Evolutionary conservation across 2,113 vertebrate genomes (phyloP).

Genomic region (Apodemus speciosus): DNA sequence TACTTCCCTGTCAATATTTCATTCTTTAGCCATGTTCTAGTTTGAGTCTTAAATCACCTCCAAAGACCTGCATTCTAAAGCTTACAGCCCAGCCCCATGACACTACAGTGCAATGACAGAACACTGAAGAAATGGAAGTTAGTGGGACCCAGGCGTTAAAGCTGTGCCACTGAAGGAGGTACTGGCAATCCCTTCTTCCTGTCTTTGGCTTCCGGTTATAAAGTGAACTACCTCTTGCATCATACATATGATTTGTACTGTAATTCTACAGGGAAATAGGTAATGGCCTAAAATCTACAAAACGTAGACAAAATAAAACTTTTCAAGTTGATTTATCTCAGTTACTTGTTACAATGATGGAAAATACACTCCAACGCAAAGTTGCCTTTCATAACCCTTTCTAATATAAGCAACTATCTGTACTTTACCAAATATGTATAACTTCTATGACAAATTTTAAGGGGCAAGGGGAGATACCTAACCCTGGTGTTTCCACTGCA

Average conservation of each 20-base stretch:
- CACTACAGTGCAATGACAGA: background rate
- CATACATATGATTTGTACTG: background rate
- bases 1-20: slow-evolving; percentile 28
- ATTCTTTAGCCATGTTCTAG: background rate
- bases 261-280: background rate
- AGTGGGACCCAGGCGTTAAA: background rate
- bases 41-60: background rate
- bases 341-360: background rate
- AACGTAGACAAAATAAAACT: background rate
- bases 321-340: background rate
- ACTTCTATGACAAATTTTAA: background rate
- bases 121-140: background rate
- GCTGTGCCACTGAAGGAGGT: background rate
- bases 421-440: background rate
- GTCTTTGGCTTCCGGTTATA: background rate
- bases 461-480: background rate
- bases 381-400: slow-evolving; percentile 8
- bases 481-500: background rate
- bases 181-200: background rate
- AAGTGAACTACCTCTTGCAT: background rate
- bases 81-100: background rate
- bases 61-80: background rate
- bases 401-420: background rate
- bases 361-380: background rate
- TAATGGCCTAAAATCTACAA: background rate